Conservation (phyloP, 2,797 vertebrate species). For the Amphiprion clarkii region DNA sequence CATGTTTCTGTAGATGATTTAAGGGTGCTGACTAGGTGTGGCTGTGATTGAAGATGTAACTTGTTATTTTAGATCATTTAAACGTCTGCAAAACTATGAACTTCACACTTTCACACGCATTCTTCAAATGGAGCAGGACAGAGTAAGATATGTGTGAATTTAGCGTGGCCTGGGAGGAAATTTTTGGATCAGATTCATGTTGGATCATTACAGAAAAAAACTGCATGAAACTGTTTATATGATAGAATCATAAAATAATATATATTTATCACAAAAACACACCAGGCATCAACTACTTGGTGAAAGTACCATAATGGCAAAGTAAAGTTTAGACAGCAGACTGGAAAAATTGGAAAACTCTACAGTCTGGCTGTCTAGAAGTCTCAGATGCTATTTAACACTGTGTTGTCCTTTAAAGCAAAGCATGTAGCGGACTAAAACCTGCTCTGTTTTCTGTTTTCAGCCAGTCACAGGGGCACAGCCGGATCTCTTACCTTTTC, state of each 20-base stretch:
- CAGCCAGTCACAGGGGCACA: conserved; percentile 18
- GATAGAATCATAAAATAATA: background rate
- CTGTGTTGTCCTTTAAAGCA: background rate
- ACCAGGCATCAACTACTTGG: background rate
- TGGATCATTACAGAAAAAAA: background rate
- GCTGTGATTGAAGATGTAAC: background rate
- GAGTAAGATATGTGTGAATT: background rate
- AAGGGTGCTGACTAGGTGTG: no score
- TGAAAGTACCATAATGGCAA: background rate
- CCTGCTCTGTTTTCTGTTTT: conserved; percentile 27
- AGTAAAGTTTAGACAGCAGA: background rate
- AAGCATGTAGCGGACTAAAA: conserved; percentile 11
- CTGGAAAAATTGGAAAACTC: background rate
- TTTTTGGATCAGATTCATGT: background rate
- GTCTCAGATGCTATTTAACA: background rate
- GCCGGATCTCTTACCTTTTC: conserved; percentile 50
- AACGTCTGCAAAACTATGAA: no score
- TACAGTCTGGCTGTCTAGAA: background rate
- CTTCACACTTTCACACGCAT: no score
- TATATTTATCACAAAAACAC: background rate
- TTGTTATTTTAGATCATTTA: background rate
- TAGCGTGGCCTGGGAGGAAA: background rate
- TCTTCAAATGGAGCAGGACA: background rate
- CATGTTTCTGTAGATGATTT: no score
- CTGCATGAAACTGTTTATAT: background rate